phyloP scores from a whole-genome alignment of 1,140 invertebrate species.

The Panulirus ornatus region DNA sequence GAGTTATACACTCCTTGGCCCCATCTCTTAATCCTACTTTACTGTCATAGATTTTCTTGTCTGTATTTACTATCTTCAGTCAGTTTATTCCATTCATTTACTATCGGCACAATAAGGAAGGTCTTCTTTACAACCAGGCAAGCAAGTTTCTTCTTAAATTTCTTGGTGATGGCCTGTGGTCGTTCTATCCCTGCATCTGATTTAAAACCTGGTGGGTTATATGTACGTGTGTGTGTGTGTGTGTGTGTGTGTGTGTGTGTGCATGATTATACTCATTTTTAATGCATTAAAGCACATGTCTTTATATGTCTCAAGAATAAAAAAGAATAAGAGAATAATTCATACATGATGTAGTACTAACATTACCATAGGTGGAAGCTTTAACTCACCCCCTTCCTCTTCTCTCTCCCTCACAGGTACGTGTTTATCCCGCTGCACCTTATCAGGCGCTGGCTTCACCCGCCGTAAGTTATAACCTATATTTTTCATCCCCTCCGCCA shows the following conservation, averaged over 20 bases:
- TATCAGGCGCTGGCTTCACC: not conserved
- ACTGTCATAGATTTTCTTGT: too few relatives aligned
- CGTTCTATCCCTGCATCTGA: too few relatives aligned
- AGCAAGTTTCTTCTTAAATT: too few relatives aligned
- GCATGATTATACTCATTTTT: not conserved
- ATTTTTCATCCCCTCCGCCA: not conserved
- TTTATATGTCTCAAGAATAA: not conserved
- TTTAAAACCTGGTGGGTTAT: not conserved
- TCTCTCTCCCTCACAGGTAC: not conserved
- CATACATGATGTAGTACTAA: too few relatives aligned
- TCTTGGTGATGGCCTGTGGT: too few relatives aligned
- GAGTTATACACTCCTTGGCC: too few relatives aligned
- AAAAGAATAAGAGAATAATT: not conserved
- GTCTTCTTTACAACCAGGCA: too few relatives aligned
- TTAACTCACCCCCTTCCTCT: not conserved
- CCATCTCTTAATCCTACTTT: too few relatives aligned
- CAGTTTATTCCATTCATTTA: too few relatives aligned
- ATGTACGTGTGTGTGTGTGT: not conserved
- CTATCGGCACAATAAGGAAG: too few relatives aligned
- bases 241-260: not conserved
- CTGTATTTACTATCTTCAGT: too few relatives aligned
- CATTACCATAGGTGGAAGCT: too few relatives aligned
- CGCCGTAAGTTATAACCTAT: not conserved
- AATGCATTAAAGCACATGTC: not conserved
- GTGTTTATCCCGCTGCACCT: not conserved